phyloP scores from a whole-genome alignment of 2,113 vertebrate species.

The Oceanodroma tethys region DNA sequence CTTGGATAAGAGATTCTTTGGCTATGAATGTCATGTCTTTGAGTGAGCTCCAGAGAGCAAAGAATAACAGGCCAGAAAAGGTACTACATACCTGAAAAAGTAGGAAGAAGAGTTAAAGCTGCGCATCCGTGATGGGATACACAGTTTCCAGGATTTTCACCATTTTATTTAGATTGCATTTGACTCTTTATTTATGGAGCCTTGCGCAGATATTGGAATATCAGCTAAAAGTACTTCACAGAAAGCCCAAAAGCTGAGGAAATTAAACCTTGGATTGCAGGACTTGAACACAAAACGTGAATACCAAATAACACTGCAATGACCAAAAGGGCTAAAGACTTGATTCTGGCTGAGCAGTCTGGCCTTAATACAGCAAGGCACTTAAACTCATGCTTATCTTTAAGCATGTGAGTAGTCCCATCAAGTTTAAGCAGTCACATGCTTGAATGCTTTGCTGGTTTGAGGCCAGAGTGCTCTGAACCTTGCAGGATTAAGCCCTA shows the following conservation, averaged over 20 bases:
- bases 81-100: not conserved
- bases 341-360: not conserved
- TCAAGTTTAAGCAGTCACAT: not conserved
- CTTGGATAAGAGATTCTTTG: not conserved
- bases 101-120: not conserved
- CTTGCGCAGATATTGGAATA: not conserved
- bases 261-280: not conserved
- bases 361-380: not conserved
- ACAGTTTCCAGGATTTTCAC: not conserved
- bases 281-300: not conserved
- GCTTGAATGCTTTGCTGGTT: not conserved
- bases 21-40: not conserved
- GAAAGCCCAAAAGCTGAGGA: not conserved
- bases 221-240: not conserved
- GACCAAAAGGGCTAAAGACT: not conserved
- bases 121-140: not conserved
- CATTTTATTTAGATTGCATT: not conserved
- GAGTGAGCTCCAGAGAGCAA: not conserved
- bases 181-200: not conserved
- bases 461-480: not conserved
- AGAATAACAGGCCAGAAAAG: not conserved
- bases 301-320: not conserved
- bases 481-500: not conserved
- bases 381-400: not conserved
- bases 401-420: not conserved